These are phyloP conservation scores for Aradus depressus DNA, from an alignment of 2,888 invertebrate species.

Conservation along the genomic window DNA sequence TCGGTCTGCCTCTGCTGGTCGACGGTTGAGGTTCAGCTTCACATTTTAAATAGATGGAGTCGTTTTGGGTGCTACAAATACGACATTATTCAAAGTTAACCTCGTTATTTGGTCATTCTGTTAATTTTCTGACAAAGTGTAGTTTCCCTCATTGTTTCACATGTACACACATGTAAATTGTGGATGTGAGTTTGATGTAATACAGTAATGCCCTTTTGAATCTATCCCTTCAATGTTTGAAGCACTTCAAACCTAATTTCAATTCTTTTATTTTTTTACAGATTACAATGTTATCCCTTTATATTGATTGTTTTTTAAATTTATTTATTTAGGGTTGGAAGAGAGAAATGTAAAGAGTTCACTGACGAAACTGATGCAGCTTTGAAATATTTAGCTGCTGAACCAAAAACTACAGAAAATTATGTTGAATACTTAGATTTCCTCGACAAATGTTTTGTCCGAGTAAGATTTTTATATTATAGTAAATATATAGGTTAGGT, in stretches of 20 bases:
- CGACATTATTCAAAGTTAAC: too few relatives aligned
- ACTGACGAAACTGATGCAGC: slow-evolving; percentile 50
- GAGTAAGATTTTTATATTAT: slow-evolving; percentile 30
- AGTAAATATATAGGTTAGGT: neutral
- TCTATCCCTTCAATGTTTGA: too few relatives aligned
- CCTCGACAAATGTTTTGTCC: slow-evolving; percentile 52
- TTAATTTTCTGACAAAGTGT: too few relatives aligned
- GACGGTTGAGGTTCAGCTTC: too few relatives aligned
- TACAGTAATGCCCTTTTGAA: too few relatives aligned
- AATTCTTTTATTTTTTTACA: neutral
- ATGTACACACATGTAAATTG: too few relatives aligned
- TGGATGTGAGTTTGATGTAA: slow-evolving; percentile 7
- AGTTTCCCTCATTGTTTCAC: too few relatives aligned
- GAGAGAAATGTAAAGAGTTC: slow-evolving; percentile 42
- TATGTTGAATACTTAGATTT: slow-evolving; percentile 59
- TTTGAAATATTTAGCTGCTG: slow-evolving; percentile 48
- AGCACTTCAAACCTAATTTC: too few relatives aligned
- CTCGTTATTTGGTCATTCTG: too few relatives aligned
- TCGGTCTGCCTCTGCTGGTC: too few relatives aligned
- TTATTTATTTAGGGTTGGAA: slow-evolving; percentile 41
- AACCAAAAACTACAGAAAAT: slow-evolving; percentile 59
- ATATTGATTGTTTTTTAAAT: neutral
- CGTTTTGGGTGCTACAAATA: too few relatives aligned
- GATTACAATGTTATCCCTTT: neutral
- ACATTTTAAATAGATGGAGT: too few relatives aligned